Evolutionary conservation across 2,113 vertebrate species (phyloP), one percentile per base, ranked within the genome.

Genomic region (Catharus minimus): DNA sequence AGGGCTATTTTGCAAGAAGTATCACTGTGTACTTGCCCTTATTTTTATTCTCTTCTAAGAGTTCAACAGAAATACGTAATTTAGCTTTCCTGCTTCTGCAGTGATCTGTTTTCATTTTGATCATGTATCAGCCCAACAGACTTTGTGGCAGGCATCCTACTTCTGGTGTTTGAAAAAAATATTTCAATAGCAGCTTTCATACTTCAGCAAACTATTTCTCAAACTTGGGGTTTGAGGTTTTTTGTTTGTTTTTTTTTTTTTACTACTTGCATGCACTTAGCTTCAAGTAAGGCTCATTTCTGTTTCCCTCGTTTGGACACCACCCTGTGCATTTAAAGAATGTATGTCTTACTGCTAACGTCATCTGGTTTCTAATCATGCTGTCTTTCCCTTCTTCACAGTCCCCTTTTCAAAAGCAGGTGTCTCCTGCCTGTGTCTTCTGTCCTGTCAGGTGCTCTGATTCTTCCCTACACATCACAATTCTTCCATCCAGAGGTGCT

Each of bases 391-490:
- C 21, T 78, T 66, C 49, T 61, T 79, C 33, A 18, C 17, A 52
- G 27, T 15, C 11, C 36, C 21, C 52, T 92, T 71, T 87, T 46
- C 57, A 52, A 58, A 60, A 65, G 28, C 38, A 62, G 17, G 3
- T 39, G n/a, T 58, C 46, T 83, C 30, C 64, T 43, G 11, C 49
- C 28, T 21, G 7, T 82, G n/a, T 55, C 30, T 67, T 67, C n/a
- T 76, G 49, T 55, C 36, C 13, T 71, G 13, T 33, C 15, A 36
- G 23, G 47, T 56, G 17, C 58, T 56, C 27, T 4, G 0, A 1
- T 73, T 89, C 33, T 47, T 57, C 33, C 19, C 2, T 36, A 39
- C 14, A 3, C 0, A 0, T 65, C 3, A 6, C 1, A 0, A 2
- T 72, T 79, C 32, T 38, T 65, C 38, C 13, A 2, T 41, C 15